phyloP scores from a whole-genome alignment of 2,113 vertebrate species.

The Anthoscopus minutus region DNA sequence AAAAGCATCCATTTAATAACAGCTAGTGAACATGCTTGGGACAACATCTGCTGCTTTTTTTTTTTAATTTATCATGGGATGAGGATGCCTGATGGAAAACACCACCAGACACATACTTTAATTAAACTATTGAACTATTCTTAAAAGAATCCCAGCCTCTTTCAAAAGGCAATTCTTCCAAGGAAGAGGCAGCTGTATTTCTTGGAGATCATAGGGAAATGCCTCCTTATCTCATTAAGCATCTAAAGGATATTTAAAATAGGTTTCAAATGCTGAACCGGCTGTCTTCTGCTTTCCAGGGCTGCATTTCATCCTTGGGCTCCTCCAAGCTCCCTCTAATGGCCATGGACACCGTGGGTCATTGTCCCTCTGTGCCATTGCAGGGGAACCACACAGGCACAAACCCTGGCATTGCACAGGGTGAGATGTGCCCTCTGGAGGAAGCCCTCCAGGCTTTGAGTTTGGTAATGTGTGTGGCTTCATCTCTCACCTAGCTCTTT shows the following conservation, averaged over 20 bases:
- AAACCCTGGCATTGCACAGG: accelerated
- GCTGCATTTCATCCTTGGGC: background rate
- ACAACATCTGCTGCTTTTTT: background rate
- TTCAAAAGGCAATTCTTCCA: background rate
- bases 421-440: accelerated
- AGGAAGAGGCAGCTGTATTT: background rate
- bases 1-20: background rate
- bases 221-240: background rate
- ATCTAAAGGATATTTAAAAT: background rate
- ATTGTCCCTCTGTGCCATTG: accelerated
- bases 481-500: background rate
- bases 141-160: background rate
- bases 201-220: background rate
- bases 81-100: background rate
- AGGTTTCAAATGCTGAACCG: background rate
- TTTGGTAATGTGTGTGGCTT: background rate
- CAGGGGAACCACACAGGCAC: accelerated
- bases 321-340: background rate
- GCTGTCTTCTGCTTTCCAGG: background rate
- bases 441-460: background rate
- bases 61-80: accelerated
- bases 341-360: background rate
- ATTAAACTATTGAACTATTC: background rate
- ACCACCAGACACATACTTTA: background rate
- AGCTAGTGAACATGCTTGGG: background rate